A percentile compares a stretch with the other conserved stretches of the same genome.
Conservation (phyloP, 2,888 invertebrate genomes). For the Liopterus haemorrhoidalis region DNA sequence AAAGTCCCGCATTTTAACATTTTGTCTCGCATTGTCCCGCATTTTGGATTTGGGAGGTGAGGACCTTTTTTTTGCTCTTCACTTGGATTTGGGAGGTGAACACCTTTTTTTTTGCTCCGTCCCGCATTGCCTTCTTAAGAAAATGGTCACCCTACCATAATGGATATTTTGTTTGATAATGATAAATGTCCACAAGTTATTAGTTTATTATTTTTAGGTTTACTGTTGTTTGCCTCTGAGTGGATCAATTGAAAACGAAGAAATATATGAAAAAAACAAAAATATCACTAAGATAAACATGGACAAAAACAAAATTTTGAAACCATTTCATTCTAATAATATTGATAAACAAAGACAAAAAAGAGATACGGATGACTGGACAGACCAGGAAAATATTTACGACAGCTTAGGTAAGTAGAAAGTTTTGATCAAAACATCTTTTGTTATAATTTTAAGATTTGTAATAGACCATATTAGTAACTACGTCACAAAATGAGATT, state of each 20-base stretch:
- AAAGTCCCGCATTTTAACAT: too few relatives aligned
- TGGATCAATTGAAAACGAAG: constrained; percentile 31
- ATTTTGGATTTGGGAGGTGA: too few relatives aligned
- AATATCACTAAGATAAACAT: constrained; percentile 32
- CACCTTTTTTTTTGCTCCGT: too few relatives aligned
- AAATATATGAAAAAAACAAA: too few relatives aligned
- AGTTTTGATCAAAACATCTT: constrained; percentile 4
- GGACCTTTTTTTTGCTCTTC: too few relatives aligned
- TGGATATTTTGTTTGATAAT: too few relatives aligned
- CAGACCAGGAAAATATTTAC: constrained; percentile 36
- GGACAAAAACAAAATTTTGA: constrained; percentile 41
- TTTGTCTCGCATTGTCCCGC: too few relatives aligned
- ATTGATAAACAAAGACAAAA: constrained; percentile 43
- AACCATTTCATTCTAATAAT: constrained; percentile 43
- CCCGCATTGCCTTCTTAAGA: too few relatives aligned
- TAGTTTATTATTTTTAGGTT: constrained; percentile 34
- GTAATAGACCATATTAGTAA: constrained; percentile 9
- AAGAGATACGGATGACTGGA: constrained; percentile 39
- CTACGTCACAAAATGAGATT: too few relatives aligned
- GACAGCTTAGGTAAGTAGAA: constrained; percentile 28
- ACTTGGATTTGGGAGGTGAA: too few relatives aligned
- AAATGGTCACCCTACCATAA: too few relatives aligned
- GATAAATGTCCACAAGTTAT: too few relatives aligned
- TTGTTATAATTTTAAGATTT: constrained; percentile 28
- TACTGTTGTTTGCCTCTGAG: constrained; percentile 40